phyloP scores from a whole-genome alignment of 2,888 invertebrate genomes.

The Zygothrica quintamaculata region DNA sequence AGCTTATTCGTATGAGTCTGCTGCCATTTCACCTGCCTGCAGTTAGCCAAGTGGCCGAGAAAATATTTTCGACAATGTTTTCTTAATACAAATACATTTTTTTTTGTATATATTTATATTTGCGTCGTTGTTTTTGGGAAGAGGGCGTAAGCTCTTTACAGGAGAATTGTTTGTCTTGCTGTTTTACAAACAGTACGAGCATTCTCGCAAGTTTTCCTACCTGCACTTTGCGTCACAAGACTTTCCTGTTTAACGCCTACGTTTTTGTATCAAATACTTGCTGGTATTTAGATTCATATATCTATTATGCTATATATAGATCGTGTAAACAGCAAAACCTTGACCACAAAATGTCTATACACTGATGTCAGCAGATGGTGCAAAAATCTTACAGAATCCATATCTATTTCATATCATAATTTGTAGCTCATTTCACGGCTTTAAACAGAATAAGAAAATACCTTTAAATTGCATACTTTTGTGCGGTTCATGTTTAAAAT shows the following conservation, averaged over 20 bases:
- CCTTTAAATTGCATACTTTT: slow-evolving; percentile 47
- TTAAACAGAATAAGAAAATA: not conserved
- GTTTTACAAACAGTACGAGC: slow-evolving; percentile 10
- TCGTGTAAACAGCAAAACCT: slow-evolving; percentile 69
- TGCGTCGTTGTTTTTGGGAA: slow-evolving; percentile 50
- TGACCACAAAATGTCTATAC: slow-evolving; percentile 72
- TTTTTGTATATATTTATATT: slow-evolving; percentile 39
- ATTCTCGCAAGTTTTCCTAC: slow-evolving; percentile 55
- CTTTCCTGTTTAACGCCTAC: slow-evolving; percentile 66
- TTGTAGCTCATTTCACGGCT: slow-evolving; percentile 34
- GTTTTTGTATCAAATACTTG: slow-evolving; percentile 39
- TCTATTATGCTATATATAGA: slow-evolving; percentile 58
- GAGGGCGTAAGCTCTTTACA: slow-evolving; percentile 41
- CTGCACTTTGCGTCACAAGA: slow-evolving; percentile 72
- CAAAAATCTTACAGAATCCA: slow-evolving; percentile 46
- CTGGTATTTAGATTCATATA: not conserved
- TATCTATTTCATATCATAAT: slow-evolving; percentile 39
- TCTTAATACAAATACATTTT: slow-evolving; percentile 10
- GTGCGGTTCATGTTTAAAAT: too few relatives aligned
- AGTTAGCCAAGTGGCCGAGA: slow-evolving; percentile 40
- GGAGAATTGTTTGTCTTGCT: slow-evolving; percentile 24
- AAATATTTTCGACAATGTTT: slow-evolving; percentile 41
- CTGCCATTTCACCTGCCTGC: slow-evolving; percentile 55
- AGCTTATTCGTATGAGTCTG: slow-evolving; percentile 4
- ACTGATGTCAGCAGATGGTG: slow-evolving; percentile 70